Evolutionary conservation across 1,140 invertebrate species (phyloP).

Genomic region (Neelides sp.): DNA sequence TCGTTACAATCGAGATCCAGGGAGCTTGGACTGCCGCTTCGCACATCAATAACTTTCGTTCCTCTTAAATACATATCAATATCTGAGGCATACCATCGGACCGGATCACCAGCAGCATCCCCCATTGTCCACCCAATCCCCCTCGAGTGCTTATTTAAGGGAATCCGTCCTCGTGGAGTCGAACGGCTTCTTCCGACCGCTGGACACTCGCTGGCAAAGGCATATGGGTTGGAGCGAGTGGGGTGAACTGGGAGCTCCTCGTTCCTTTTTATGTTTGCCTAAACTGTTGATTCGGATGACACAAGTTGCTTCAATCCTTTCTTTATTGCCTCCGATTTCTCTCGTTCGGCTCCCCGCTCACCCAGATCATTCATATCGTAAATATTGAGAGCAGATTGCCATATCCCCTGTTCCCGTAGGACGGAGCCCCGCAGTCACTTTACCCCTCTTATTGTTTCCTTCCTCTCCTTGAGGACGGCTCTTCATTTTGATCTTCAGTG

Average conservation of each 20-base stretch:
- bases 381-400: constrained; percentile 22
- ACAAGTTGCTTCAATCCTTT: constrained; percentile 29
- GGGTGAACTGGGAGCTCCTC: neutral
- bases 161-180: no score
- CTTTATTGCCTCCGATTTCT: constrained; percentile 24
- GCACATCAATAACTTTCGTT: constrained; percentile 27
- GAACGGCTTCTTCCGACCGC: no score
- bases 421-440: neutral
- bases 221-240: no score
- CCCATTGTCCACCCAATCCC: no score
- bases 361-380: constrained; percentile 24
- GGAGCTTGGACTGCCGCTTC: constrained; percentile 18
- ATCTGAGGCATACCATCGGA: no score
- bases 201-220: no score
- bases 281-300: constrained; percentile 30
- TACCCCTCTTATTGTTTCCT: constrained; percentile 14
- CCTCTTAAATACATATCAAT: constrained; percentile 29
- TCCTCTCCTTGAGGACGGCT: no score
- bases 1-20: constrained; percentile 20
- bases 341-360: constrained; percentile 11
- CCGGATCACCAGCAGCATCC: no score
- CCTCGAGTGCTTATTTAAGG: no score
- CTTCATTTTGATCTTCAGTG: no score
- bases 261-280: constrained; percentile 26
- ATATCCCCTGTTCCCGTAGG: neutral